Conservation (phyloP, 2,888 invertebrate genomes). For the Sepiola atlantica region DNA sequence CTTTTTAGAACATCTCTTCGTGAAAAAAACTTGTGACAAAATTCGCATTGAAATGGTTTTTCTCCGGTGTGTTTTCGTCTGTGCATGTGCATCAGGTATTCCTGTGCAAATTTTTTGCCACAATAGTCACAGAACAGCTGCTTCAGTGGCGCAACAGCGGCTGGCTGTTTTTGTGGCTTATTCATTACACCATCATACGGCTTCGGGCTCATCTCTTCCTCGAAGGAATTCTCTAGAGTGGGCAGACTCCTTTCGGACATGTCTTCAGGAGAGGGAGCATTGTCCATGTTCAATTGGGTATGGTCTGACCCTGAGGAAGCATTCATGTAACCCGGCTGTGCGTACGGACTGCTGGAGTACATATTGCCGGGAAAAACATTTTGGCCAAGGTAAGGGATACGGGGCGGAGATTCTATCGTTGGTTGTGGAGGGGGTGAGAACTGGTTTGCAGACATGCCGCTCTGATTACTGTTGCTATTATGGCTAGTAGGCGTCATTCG, state of each 20-base stretch:
- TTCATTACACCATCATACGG: not conserved
- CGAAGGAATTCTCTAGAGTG: not conserved
- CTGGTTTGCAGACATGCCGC: conserved; percentile 35
- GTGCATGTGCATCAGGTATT: conserved; percentile 44
- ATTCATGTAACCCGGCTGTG: not conserved
- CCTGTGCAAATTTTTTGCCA: conserved; percentile 41
- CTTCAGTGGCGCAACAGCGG: conserved; percentile 10
- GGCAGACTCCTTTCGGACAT: not conserved
- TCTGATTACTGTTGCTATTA: not conserved
- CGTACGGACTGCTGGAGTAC: not conserved
- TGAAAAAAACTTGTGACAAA: conserved; percentile 33
- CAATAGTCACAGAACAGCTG: conserved; percentile 43
- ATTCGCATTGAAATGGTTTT: not conserved
- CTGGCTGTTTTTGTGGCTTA: not conserved
- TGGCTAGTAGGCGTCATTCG: conserved; percentile 17
- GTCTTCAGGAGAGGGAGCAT: not conserved
- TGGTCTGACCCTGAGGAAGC: not conserved
- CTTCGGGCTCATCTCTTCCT: conserved; percentile 33
- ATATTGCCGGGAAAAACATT: conserved; percentile 36
- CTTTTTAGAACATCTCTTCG: conserved; percentile 37
- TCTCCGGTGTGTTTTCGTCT: not conserved
- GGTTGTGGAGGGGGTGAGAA: not conserved
- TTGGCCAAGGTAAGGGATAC: conserved; percentile 9
- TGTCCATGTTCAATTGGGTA: not conserved
- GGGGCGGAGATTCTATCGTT: not conserved